Evolutionary conservation across 2,113 vertebrate genomes (phyloP), one percentile per base, ranked within the genome.

Genomic region (Pangasianodon hypophthalmus): DNA sequence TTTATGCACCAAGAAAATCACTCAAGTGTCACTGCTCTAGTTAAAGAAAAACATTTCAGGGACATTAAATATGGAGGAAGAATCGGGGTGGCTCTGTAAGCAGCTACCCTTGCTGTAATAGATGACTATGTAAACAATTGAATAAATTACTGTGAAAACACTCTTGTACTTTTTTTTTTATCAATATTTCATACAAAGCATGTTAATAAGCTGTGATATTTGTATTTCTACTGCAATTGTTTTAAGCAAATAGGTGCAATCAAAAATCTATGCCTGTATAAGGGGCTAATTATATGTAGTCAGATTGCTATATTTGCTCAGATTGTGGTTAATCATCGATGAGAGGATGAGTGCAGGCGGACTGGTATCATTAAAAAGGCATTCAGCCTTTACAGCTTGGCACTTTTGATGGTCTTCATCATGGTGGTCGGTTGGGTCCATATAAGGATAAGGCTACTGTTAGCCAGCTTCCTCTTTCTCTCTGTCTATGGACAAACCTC

Each of bases 401-500:
- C 80, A 41, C 60, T 46, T 19, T 73, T 41, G 85, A 77, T 56
- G 46, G 58, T 29, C 41, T 85, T 88, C 82, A 82, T 84, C 93
- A 95, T 96, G 95, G 94, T 21, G 88, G 89, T 6, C 37, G 88
- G 83, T 11, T 56, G 84, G 62, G 80, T 84, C 48, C 92, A 92
- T 75, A 77, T 54, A 73, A 91, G 88, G 90, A 90, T 86, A 87
- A 91, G 92, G 92, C 90, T 90, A 13, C 89, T 94, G 13, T 92
- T 91, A 87, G 88, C 91, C 89, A 32, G 91, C 46, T 32, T 94
- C 11, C 88, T 89, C 64, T 92, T 89, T 89, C 79, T 92, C 41
- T 90, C 14, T 91, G 85, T 88, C 8, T 54, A 56, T 73, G 87
- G 85, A n/a, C n/a, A n/a, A n/a, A n/a, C n/a, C n/a, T n/a, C n/a